phyloP scores from a whole-genome alignment of 2,113 vertebrate species.

The Crocuta crocuta region DNA sequence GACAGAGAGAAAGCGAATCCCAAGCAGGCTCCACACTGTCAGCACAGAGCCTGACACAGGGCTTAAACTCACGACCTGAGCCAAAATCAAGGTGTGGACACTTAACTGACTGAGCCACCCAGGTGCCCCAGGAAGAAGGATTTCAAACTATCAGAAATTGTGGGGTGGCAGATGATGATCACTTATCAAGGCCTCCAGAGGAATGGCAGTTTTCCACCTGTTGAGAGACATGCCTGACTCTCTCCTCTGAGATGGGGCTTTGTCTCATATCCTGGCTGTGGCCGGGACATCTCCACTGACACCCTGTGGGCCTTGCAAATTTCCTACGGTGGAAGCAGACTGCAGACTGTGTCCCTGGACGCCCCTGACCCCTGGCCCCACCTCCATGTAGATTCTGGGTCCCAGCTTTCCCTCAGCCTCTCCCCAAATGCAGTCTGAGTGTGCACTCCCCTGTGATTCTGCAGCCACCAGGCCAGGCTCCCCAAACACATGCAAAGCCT shows the following conservation, averaged over 20 bases:
- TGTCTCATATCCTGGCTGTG: not conserved
- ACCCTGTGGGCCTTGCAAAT: not conserved
- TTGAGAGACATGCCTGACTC: not conserved
- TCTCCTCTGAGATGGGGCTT: not conserved
- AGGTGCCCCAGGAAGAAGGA: not conserved
- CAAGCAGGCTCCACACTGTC: too few relatives aligned
- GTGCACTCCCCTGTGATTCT: not conserved
- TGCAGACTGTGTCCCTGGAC: not conserved
- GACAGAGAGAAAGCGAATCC: too few relatives aligned
- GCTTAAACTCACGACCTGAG: too few relatives aligned
- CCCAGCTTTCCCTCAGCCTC: too few relatives aligned
- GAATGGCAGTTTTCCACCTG: not conserved
- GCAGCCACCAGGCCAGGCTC: not conserved
- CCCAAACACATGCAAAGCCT: not conserved
- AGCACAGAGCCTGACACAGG: too few relatives aligned
- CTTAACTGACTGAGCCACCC: too few relatives aligned
- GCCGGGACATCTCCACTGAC: not conserved
- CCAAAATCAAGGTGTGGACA: too few relatives aligned
- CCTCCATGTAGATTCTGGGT: not conserved
- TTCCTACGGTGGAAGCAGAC: not conserved
- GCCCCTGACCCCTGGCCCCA: not conserved
- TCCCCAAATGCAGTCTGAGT: rapidly evolving
- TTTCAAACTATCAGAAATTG: not conserved
- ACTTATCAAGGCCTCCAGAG: not conserved
- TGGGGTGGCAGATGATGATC: not conserved